Evolutionary conservation across 2,888 invertebrate species (phyloP).

Genomic region (Masnerella sp.): DNA sequence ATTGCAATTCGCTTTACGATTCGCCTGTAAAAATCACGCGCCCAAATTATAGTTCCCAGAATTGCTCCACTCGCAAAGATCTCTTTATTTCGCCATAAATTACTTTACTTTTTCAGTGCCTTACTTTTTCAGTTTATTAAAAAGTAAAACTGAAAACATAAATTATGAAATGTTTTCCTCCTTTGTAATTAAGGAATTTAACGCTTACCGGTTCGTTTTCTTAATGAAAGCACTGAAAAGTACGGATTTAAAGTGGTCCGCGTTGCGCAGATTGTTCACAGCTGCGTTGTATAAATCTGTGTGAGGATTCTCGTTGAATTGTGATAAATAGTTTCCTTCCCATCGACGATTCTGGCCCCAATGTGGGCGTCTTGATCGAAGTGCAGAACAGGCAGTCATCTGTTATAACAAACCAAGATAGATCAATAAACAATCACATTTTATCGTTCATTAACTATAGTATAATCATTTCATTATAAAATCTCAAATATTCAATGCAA

Average conservation of each 20-base stretch:
- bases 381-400: slow-evolving; percentile 85
- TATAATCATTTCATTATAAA: too few relatives aligned
- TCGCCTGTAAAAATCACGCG: background rate
- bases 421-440: background rate
- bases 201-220: slow-evolving; percentile 71
- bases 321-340: slow-evolving; percentile 90
- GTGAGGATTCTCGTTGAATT: slow-evolving; percentile 83
- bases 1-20: background rate
- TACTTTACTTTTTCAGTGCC: background rate
- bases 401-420: slow-evolving; percentile 54
- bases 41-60: too few relatives aligned
- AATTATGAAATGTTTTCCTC: background rate
- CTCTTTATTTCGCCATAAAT: background rate
- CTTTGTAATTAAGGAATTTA: background rate
- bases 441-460: too few relatives aligned
- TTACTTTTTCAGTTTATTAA: too few relatives aligned
- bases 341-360: slow-evolving; percentile 90
- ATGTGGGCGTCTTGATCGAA: slow-evolving; percentile 82
- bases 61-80: background rate
- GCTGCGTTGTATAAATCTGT: slow-evolving; percentile 83
- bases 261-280: slow-evolving; percentile 83
- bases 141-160: background rate
- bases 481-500: too few relatives aligned
- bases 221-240: slow-evolving; percentile 76
- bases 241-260: slow-evolving; percentile 82